Percentiles rank a stretch among this genome's conserved stretches.
These are phyloP conservation scores for Resseliella maxima DNA, from an alignment of 2,888 invertebrate genomes.

Conservation along the genomic window DNA sequence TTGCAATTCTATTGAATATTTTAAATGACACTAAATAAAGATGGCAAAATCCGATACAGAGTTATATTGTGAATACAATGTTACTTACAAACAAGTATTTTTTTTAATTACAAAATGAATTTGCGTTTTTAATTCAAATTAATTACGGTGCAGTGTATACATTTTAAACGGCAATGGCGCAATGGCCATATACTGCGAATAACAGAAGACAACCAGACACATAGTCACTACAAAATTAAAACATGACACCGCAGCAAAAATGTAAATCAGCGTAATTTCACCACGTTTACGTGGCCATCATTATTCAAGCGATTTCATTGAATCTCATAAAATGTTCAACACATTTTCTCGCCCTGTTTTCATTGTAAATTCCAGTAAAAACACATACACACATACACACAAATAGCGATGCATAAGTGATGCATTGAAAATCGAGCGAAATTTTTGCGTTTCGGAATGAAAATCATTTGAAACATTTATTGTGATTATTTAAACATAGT, in stretches of 20 bases:
- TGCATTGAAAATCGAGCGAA: not conserved
- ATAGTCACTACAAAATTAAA: not conserved
- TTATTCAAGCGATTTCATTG: not conserved
- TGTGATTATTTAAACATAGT: not conserved
- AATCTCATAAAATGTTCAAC: not conserved
- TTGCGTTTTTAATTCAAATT: slow-evolving; percentile 9
- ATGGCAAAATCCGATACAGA: not conserved
- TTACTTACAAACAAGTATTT: slow-evolving; percentile 15
- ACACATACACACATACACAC: no score
- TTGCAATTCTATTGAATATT: not conserved
- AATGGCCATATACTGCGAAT: no score
- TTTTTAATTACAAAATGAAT: slow-evolving; percentile 53
- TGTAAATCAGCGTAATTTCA: slow-evolving; percentile 31
- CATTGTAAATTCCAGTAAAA: not conserved
- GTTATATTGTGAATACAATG: not conserved
- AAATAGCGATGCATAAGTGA: no score
- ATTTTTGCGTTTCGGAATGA: not conserved
- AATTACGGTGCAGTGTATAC: slow-evolving; percentile 16
- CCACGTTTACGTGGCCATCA: not conserved
- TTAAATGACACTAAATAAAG: not conserved
- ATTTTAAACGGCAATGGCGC: not conserved
- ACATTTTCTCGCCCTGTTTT: not conserved
- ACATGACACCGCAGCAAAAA: slow-evolving; percentile 19
- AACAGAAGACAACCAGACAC: not conserved
- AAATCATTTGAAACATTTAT: not conserved